Conservation (phyloP, 1,140 invertebrate genomes). For the Brachionus koreanus region DNA sequence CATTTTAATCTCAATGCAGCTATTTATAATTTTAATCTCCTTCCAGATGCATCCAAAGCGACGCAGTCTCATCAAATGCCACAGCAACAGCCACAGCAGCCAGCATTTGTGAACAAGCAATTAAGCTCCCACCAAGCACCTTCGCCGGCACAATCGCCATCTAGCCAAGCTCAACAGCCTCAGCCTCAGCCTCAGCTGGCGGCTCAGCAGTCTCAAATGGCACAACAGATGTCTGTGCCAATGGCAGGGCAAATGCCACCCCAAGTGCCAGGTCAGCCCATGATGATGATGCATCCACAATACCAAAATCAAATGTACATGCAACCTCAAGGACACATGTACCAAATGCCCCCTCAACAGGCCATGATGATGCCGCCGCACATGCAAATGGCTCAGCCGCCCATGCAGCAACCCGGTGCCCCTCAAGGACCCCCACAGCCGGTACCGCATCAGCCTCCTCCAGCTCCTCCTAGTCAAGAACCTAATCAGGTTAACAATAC, state of each 20-base stretch:
- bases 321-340: not conserved
- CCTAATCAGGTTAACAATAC: constrained; percentile 32
- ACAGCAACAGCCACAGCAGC: not conserved
- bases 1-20: not conserved
- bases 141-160: not conserved
- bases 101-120: constrained; percentile 8
- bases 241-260: not conserved
- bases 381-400: not conserved
- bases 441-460: not conserved
- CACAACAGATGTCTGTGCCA: not conserved
- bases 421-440: not conserved
- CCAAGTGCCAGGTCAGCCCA: not conserved
- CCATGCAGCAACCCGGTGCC: not conserved
- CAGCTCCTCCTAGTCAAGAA: constrained; percentile 9
- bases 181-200: not conserved
- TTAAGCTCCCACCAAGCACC: not conserved
- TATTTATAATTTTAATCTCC: constrained; percentile 22
- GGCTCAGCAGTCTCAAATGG: not conserved
- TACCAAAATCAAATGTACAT: constrained; percentile 33
- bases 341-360: constrained; percentile 1
- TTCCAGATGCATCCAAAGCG: constrained; percentile 19
- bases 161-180: not conserved
- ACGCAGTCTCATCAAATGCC: not conserved
- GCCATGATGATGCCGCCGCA: constrained; percentile 19
- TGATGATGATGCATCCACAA: constrained; percentile 35